These are phyloP conservation scores for Apteryx mantelli DNA, from an alignment of 2,113 vertebrate genomes.

Conservation along the genomic window DNA sequence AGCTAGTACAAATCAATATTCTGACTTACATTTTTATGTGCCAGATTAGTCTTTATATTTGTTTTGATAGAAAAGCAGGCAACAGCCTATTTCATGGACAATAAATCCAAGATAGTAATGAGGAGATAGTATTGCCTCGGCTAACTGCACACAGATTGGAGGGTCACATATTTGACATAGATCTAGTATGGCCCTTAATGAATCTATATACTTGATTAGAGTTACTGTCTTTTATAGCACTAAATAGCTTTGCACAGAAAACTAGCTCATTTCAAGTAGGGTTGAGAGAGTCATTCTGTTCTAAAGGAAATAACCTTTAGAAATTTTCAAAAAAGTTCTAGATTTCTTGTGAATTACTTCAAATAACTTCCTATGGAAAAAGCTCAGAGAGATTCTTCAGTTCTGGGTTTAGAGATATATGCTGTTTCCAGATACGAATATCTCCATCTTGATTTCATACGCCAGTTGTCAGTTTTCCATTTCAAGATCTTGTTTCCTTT, in stretches of 20 bases:
- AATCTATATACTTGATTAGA: conserved; percentile 79
- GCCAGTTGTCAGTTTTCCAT: neutral
- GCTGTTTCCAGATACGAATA: neutral
- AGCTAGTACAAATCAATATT: conserved; percentile 61
- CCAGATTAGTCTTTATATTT: conserved; percentile 81
- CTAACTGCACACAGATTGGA: conserved; percentile 79
- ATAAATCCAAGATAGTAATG: conserved; percentile 83
- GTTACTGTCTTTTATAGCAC: conserved; percentile 73
- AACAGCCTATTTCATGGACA: conserved; percentile 82
- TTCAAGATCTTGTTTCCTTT: neutral
- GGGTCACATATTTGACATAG: conserved; percentile 76
- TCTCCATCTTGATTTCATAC: neutral
- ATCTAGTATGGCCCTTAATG: conserved; percentile 76
- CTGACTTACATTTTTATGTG: conserved; percentile 72
- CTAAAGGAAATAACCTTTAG: neutral
- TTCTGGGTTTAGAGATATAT: neutral
- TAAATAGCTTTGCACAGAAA: conserved; percentile 73
- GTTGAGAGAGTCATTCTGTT: conserved; percentile 26
- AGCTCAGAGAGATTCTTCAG: neutral
- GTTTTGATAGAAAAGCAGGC: conserved; percentile 81
- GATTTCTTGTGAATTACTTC: neutral
- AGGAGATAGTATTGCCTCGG: conserved; percentile 74
- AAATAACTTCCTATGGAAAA: neutral
- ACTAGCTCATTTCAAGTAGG: conserved; percentile 44
- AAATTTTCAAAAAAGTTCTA: conserved; percentile 39